phyloP scores from a whole-genome alignment of 64 coral and sea anemone genomes.

The Stylophora pistillata region DNA sequence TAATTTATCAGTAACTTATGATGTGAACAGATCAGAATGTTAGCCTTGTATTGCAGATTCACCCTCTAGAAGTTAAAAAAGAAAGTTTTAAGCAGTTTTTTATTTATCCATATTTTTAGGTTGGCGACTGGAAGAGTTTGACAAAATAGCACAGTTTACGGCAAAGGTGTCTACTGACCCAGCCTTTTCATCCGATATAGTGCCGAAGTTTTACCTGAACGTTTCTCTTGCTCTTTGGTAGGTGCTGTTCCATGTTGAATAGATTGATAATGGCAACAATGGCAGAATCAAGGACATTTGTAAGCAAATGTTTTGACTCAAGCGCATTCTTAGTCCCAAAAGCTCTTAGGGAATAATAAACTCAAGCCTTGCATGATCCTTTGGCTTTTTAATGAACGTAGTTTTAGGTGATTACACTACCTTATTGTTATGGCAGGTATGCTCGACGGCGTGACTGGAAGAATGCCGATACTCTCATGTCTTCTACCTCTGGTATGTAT shows the following conservation, averaged over 20 bases:
- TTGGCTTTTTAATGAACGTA: no score
- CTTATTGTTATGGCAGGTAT: slow-evolving; percentile 47
- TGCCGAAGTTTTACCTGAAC: slow-evolving; percentile 83
- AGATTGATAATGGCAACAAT: not conserved
- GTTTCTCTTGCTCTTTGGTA: slow-evolving; percentile 92
- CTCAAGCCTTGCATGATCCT: no score
- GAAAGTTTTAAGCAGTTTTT: not conserved
- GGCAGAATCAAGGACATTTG: no score
- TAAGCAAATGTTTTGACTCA: no score
- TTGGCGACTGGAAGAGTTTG: slow-evolving; percentile 66
- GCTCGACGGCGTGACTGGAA: slow-evolving; percentile 82
- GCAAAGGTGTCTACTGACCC: slow-evolving; percentile 70
- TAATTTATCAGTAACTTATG: no score
- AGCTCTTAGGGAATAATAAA: no score
- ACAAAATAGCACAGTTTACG: slow-evolving; percentile 73
- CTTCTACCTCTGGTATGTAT: slow-evolving; percentile 55
- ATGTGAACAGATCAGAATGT: no score
- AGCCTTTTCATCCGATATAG: slow-evolving; percentile 62
- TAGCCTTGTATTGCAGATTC: not conserved
- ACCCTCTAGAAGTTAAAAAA: no score
- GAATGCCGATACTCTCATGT: slow-evolving; percentile 42
- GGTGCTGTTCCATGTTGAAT: not conserved
- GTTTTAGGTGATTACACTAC: not conserved
- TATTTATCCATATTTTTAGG: slow-evolving; percentile 34
- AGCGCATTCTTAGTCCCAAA: not conserved